phyloP scores from a whole-genome alignment of 92 coral and sea anemone species.

The Pocillopora meandrina region DNA sequence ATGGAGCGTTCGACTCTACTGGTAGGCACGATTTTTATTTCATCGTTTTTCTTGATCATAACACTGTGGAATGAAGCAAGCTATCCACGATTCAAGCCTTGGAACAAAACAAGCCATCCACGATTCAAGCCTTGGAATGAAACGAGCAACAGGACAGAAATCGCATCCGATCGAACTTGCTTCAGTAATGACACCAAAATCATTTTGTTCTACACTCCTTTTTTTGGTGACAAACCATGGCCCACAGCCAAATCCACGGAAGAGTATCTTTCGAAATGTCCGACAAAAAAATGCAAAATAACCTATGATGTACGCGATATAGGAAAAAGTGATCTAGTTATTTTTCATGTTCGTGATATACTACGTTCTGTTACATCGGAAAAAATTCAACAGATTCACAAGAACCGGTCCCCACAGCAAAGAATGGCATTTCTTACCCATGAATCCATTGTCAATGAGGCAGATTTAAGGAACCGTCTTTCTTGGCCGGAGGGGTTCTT shows the following conservation, averaged over 20 bases:
- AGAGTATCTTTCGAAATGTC: not conserved
- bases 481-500: constrained; percentile 42
- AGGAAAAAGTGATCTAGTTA: constrained; percentile 15
- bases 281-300: constrained; percentile 7
- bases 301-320: not conserved
- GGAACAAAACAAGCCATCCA: not conserved
- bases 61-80: not conserved
- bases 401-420: constrained; percentile 11
- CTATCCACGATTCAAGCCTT: too few species aligned
- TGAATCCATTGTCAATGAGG: not conserved
- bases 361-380: not conserved
- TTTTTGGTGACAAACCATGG: constrained; percentile 12
- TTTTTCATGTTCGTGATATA: constrained; percentile 5
- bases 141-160: not conserved
- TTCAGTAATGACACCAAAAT: not conserved
- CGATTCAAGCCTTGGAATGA: not conserved
- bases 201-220: constrained; percentile 8
- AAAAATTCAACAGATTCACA: constrained; percentile 9
- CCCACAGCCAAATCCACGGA: not conserved
- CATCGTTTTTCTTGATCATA: not conserved
- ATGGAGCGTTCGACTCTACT: not conserved
- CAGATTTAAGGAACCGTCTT: not conserved
- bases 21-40: not conserved
- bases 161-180: not conserved
- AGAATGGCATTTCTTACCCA: constrained; percentile 1